Evolutionary conservation across 2,113 vertebrate genomes (phyloP).

Genomic region (Diadophis punctatus): DNA sequence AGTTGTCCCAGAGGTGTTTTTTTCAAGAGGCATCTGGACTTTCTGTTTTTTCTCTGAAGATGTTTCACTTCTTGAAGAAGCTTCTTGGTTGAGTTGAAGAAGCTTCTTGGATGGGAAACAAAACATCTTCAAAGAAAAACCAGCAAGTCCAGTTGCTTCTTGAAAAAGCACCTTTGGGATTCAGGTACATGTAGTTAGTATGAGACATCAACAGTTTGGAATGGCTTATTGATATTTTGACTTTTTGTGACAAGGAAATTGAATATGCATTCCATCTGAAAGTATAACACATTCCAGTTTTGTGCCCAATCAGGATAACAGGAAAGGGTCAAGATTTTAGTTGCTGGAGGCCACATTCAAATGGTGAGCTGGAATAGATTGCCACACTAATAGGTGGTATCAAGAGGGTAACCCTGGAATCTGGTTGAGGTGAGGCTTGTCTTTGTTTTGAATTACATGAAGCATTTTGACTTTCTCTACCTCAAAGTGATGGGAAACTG

Average conservation of each 20-base stretch:
- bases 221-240: not conserved
- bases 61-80: too few species aligned
- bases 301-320: not conserved
- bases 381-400: not conserved
- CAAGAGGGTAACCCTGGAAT: not conserved
- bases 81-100: too few species aligned
- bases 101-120: too few species aligned
- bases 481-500: not conserved
- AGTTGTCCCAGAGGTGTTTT: too few species aligned
- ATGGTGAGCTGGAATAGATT: not conserved
- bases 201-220: not conserved
- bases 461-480: not conserved
- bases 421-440: not conserved
- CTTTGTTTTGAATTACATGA: not conserved
- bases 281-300: not conserved
- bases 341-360: not conserved
- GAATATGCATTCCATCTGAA: not conserved
- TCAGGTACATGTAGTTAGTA: not conserved
- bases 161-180: too few species aligned
- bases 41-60: too few species aligned
- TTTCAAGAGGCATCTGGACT: too few species aligned
- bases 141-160: too few species aligned
- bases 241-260: not conserved
- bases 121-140: too few species aligned
- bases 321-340: not conserved